Conservation (phyloP, 2,797 vertebrate species). For the Champsocephalus gunnari region DNA sequence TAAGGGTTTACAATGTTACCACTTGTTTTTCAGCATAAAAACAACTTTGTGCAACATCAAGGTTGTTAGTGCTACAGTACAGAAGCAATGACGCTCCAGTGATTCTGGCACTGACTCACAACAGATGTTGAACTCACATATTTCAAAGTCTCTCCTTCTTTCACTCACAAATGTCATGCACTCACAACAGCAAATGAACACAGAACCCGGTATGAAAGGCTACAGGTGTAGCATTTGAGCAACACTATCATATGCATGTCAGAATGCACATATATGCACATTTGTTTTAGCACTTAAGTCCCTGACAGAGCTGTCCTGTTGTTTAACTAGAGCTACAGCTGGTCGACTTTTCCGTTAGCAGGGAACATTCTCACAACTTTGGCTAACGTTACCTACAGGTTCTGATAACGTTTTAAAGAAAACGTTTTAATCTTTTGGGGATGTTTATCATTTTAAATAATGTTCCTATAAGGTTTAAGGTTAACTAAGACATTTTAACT, state of each 20-base stretch:
- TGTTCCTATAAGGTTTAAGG: too few species aligned
- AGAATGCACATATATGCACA: not conserved
- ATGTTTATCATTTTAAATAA: too few species aligned
- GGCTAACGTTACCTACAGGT: too few species aligned
- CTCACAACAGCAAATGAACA: not conserved
- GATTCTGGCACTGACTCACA: constrained; percentile 18
- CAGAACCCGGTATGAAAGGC: not conserved
- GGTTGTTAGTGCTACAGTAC: not conserved
- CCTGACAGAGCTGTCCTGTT: not conserved
- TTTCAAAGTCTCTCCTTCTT: not conserved
- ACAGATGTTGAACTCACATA: constrained; percentile 26
- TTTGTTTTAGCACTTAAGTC: not conserved
- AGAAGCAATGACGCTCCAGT: not conserved
- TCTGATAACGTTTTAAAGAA: too few species aligned
- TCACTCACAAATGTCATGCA: not conserved
- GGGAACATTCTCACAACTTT: too few species aligned
- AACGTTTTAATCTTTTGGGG: too few species aligned
- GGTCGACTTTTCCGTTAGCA: not conserved
- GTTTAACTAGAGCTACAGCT: constrained; percentile 10
- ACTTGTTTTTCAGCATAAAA: not conserved
- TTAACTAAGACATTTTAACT: too few species aligned
- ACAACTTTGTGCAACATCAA: constrained; percentile 1
- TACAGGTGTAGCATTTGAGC: constrained; percentile 31
- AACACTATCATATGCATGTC: not conserved
- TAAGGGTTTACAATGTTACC: not conserved